Conservation (phyloP, 2,797 vertebrate genomes). For the Sciurus carolinensis region DNA sequence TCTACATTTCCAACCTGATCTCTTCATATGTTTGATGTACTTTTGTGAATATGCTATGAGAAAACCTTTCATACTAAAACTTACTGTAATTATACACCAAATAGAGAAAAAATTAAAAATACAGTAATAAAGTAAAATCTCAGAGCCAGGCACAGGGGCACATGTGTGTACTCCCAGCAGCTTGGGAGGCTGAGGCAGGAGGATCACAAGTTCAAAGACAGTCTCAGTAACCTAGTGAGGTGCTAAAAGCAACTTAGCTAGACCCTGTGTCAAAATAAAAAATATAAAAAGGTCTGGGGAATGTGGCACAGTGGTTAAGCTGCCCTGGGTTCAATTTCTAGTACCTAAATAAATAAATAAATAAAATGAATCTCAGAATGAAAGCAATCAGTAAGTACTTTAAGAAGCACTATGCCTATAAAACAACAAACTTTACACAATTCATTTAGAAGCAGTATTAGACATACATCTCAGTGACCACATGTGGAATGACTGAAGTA, state of each 20-base stretch:
- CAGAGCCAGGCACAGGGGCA: too few relatives aligned
- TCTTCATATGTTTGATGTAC: background rate
- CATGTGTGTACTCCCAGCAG: too few relatives aligned
- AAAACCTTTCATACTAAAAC: slow-evolving; percentile 27
- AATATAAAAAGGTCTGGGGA: too few relatives aligned
- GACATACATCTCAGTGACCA: background rate
- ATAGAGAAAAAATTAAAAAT: background rate
- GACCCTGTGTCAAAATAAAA: too few relatives aligned
- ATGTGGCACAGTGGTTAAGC: too few relatives aligned
- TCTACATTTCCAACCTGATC: slow-evolving; percentile 29
- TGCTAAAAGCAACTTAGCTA: too few relatives aligned
- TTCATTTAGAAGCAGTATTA: background rate
- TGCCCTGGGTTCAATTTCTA: too few relatives aligned
- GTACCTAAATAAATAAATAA: too few relatives aligned
- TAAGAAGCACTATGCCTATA: background rate
- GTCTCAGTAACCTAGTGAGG: too few relatives aligned
- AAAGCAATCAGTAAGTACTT: slow-evolving; percentile 14
- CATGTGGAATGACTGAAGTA: background rate
- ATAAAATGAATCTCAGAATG: background rate
- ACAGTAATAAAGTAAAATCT: background rate
- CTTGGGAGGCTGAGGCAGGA: too few relatives aligned
- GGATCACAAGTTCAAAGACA: too few relatives aligned
- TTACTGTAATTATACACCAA: background rate
- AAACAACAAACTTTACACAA: background rate
- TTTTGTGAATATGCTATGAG: background rate